phyloP scores from a whole-genome alignment of 2,888 invertebrate genomes.

The Gasteruption jaculator region DNA sequence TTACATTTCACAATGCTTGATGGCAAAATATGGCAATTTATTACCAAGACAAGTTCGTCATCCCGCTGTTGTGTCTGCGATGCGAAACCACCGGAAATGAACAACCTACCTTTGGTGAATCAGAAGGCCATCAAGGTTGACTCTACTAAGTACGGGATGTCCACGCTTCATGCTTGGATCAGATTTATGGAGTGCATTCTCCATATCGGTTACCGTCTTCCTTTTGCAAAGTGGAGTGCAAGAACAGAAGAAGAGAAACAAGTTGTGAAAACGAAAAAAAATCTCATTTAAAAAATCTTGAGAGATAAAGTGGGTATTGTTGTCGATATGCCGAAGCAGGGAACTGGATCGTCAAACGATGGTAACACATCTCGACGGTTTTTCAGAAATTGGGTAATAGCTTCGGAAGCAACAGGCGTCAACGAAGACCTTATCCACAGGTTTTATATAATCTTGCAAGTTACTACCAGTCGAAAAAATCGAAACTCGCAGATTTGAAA shows the following conservation, averaged over 20 bases:
- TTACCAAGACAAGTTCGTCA: too few species aligned
- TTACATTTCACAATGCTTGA: constrained; percentile 8
- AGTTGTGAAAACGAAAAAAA: constrained; percentile 4
- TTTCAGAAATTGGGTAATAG: constrained; percentile 10
- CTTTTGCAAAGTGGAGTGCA: too few species aligned
- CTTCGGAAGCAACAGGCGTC: constrained; percentile 10
- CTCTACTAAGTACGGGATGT: constrained; percentile 9
- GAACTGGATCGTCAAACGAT: constrained; percentile 9
- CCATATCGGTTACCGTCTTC: constrained; percentile 9
- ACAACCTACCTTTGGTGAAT: not conserved
- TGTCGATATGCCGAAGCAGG: constrained; percentile 10
- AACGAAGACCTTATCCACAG: constrained; percentile 11
- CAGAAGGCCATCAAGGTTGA: constrained; percentile 2
- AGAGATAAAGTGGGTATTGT: constrained; percentile 5
- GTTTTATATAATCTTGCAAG: constrained; percentile 10
- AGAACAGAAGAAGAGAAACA: not conserved
- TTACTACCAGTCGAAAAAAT: too few species aligned
- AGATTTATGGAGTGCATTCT: constrained; percentile 13
- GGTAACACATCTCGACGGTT: constrained; percentile 14
- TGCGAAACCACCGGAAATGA: constrained; percentile 12
- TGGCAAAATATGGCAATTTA: constrained; percentile 12
- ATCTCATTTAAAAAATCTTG: constrained; percentile 7
- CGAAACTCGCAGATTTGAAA: constrained; percentile 16
- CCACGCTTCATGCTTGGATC: constrained; percentile 11
- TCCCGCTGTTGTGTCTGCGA: constrained; percentile 11